Evolutionary conservation across 1,140 invertebrate genomes (phyloP).

Genomic region (Pogonomyrmex barbatus): DNA sequence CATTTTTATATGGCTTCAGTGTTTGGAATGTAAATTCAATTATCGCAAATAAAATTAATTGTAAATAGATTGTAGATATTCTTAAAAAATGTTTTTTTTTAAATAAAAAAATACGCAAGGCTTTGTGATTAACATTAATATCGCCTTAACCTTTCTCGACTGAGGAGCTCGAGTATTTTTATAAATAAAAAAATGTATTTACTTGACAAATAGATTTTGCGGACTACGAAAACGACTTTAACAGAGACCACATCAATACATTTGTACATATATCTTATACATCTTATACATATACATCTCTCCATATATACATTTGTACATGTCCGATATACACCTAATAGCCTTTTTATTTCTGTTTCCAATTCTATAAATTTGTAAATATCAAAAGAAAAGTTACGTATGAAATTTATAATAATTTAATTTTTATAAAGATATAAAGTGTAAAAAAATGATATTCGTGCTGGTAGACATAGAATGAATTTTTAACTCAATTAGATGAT

Average conservation of each 20-base stretch:
- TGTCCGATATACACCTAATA: neutral
- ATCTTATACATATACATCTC: no score
- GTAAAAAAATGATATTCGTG: neutral
- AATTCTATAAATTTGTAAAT: neutral
- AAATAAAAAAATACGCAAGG: neutral
- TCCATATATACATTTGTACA: no score
- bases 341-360: neutral
- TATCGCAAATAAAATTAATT: neutral
- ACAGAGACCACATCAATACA: neutral
- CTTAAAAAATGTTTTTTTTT: neutral
- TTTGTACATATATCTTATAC: no score
- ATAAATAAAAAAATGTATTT: neutral
- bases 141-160: no score
- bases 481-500: neutral
- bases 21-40: neutral
- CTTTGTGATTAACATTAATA: neutral
- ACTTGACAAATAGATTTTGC: neutral
- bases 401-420: neutral
- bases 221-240: neutral
- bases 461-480: neutral
- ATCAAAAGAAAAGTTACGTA: neutral
- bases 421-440: neutral
- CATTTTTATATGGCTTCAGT: neutral
- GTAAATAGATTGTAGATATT: neutral
- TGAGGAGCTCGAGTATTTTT: neutral